These are phyloP conservation scores for Virgularia gustaviana DNA, from an alignment of 92 coral and sea anemone species.

Conservation along the genomic window DNA sequence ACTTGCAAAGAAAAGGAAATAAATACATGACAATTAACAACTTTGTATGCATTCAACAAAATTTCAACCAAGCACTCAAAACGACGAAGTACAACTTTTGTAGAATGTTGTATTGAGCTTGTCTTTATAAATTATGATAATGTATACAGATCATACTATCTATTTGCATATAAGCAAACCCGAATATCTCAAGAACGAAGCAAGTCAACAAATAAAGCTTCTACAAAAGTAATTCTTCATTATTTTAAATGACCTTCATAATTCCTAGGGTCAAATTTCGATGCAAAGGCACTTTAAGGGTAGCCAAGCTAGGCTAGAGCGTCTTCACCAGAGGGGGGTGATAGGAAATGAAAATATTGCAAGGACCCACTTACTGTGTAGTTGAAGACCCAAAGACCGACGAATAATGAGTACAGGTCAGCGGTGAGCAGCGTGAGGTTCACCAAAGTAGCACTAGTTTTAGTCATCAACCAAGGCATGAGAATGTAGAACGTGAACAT, in stretches of 20 bases:
- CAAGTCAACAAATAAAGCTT: background rate
- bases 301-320: background rate
- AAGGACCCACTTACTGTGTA: constrained; percentile 77
- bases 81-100: too few relatives aligned
- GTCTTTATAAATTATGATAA: too few relatives aligned
- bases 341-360: background rate
- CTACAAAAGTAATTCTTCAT: too few relatives aligned
- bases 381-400: constrained; percentile 77
- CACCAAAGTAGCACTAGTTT: constrained; percentile 86
- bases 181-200: too few relatives aligned
- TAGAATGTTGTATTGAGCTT: too few relatives aligned
- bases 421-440: constrained; percentile 87
- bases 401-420: constrained; percentile 75
- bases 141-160: too few relatives aligned
- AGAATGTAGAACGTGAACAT: constrained; percentile 69
- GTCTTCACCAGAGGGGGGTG: background rate
- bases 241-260: background rate
- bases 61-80: background rate
- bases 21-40: background rate
- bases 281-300: background rate
- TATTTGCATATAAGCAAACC: too few relatives aligned
- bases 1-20: constrained; percentile 64
- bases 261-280: background rate
- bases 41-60: too few relatives aligned
- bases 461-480: constrained; percentile 63